A percentile compares a stretch with the other conserved stretches of the same genome.
These are phyloP conservation scores for Dyspetes luteomarginatus DNA, from an alignment of 2,888 invertebrate genomes.

Conservation along the genomic window DNA sequence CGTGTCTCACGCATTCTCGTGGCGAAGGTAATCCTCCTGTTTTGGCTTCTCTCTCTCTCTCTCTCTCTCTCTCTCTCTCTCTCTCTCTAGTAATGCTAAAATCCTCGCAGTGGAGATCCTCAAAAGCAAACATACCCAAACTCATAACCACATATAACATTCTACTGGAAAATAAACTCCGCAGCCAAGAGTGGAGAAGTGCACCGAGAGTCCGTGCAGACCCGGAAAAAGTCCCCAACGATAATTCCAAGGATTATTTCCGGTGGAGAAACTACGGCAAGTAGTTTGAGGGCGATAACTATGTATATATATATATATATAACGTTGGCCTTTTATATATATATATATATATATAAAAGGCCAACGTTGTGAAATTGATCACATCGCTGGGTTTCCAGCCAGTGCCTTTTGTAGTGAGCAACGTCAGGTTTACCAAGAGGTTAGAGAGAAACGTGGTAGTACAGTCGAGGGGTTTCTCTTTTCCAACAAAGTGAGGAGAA, in stretches of 20 bases:
- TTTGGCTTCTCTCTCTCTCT: slow-evolving; percentile 32
- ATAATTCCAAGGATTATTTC: slow-evolving; percentile 70
- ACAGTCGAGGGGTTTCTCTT: slow-evolving; percentile 32
- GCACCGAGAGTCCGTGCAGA: slow-evolving; percentile 30
- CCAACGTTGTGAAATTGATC: slow-evolving; percentile 54
- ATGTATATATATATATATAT: slow-evolving; percentile 10
- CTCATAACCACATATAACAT: slow-evolving; percentile 30
- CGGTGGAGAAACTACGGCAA: slow-evolving; percentile 67
- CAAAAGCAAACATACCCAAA: background rate
- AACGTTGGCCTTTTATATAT: slow-evolving; percentile 20
- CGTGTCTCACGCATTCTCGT: slow-evolving; percentile 60
- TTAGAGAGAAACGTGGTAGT: slow-evolving; percentile 11
- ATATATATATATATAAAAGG: slow-evolving; percentile 4
- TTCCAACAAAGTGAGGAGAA: slow-evolving; percentile 55
- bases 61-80: slow-evolving; percentile 1
- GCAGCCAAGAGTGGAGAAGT: slow-evolving; percentile 24
- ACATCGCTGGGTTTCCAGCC: slow-evolving; percentile 12
- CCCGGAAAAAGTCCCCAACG: slow-evolving; percentile 65
- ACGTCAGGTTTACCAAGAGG: slow-evolving; percentile 45
- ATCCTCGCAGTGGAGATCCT: slow-evolving; percentile 22
- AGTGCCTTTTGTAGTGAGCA: slow-evolving; percentile 12
- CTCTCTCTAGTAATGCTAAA: slow-evolving; percentile 12
- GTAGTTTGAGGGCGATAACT: slow-evolving; percentile 51
- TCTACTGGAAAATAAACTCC: slow-evolving; percentile 44
- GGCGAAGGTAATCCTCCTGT: slow-evolving; percentile 55